Base-by-base conservation (phyloP, 2,888 invertebrate genomes). In the Polymixis lichenea region DNA sequence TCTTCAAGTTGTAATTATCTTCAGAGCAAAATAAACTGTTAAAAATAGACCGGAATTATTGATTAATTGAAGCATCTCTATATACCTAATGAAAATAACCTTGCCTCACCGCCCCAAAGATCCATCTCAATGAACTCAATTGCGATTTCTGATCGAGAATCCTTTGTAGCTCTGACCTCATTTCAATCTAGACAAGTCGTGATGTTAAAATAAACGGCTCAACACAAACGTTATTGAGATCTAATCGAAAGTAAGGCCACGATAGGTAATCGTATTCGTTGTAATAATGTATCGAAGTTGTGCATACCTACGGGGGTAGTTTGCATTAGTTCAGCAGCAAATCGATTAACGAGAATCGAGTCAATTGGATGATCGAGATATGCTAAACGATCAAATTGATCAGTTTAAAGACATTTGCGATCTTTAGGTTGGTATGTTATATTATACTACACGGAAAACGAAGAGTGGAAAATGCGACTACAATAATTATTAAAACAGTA, bases 141-240 rank as follows among this genome's bases (percentile, higher is more conserved):
- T 38, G 73, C 71, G 64, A 85, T 78, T 81, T 82, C 62, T 61
- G 73, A 84, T 88, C 84, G 83, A 85, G 84, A 85, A 87, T 87
- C 88, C 89, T 89, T 88, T 87, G 82, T 86, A 83, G 55, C 69
- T 78, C 60, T 87, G 93, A 91, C 93, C 94, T 94, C 90, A 92
- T 92, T 92, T 78, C 56, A 77, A 83, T 60, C 62, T 86, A 83
- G 80, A 84, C 78, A 83, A 91, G 89, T 93, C 95, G 94, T 95
- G 95, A 95, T 93, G 91, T 83, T 88, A 90, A 89, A 90, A 93
- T 94, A 92, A 92, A 91, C 89, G 91, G 91, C 90, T 92, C 89
- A 88, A 90, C 88, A 84, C 89, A 88, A 84, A 84, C 85, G 86
- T 87, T 88, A 90, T 88, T 90, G 87, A 89, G 88, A 89, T 88